These are phyloP conservation scores for Alligator mississippiensis DNA, from an alignment of 2,113 vertebrate genomes.

Conservation along the genomic window DNA sequence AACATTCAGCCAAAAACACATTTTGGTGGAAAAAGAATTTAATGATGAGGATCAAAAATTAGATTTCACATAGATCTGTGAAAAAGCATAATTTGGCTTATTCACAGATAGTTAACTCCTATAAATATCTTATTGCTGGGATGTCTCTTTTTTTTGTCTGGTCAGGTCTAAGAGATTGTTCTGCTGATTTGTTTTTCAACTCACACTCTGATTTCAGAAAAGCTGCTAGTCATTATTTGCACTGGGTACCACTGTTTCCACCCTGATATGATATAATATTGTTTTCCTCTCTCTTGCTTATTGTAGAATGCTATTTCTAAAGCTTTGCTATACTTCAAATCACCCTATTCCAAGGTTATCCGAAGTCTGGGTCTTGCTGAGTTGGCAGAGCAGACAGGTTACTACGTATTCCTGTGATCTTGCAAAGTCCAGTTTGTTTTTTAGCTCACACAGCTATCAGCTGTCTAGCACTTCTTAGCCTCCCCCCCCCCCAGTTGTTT, in stretches of 20 bases:
- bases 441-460: not conserved
- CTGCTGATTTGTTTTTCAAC: not conserved
- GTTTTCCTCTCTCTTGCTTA: conserved; percentile 30
- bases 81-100: conserved; percentile 47
- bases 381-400: not conserved
- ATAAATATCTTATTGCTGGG: not conserved
- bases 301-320: conserved; percentile 4
- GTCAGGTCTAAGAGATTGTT: not conserved
- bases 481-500: not conserved
- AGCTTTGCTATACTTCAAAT: not conserved
- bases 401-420: not conserved
- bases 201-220: conserved; percentile 24
- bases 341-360: not conserved
- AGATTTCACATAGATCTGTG: not conserved
- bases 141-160: conserved; percentile 9
- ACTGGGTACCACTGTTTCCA: not conserved
- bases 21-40: conserved; percentile 6
- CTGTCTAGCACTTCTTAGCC: not conserved
- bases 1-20: not conserved
- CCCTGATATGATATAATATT: not conserved
- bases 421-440: not conserved
- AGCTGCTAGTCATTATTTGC: conserved; percentile 5
- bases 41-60: conserved; percentile 9
- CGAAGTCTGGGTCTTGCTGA: not conserved
- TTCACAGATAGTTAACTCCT: conserved; percentile 34